phyloP scores from a whole-genome alignment of 1,140 invertebrate genomes.

The Ceratina japonica region DNA sequence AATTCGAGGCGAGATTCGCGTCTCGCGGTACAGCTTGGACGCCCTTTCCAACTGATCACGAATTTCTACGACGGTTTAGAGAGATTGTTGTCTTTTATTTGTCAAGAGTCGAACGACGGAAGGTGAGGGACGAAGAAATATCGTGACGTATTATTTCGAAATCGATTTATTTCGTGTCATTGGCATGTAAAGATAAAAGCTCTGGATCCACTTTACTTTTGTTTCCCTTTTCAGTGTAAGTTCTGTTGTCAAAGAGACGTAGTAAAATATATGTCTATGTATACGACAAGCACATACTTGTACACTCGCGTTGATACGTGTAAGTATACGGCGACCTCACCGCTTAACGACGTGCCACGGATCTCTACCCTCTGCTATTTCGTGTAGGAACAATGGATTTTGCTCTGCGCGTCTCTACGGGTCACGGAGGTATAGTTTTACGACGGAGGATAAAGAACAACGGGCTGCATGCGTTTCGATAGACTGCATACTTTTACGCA shows the following conservation, averaged over 20 bases:
- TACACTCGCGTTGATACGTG: too few species aligned
- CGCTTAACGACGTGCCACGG: not conserved
- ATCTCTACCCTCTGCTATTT: too few species aligned
- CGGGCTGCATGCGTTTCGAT: too few species aligned
- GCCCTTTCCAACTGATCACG: constrained; percentile 53
- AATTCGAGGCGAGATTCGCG: constrained; percentile 27
- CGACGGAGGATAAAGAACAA: too few species aligned
- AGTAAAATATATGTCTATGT: constrained; percentile 39
- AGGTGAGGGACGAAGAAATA: not conserved
- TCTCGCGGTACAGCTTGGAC: constrained; percentile 65
- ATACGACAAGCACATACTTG: not conserved
- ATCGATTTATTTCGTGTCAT: not conserved
- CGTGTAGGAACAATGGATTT: too few species aligned
- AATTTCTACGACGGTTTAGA: too few species aligned
- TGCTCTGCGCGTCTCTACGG: too few species aligned
- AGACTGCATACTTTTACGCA: too few species aligned
- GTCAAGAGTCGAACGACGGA: not conserved
- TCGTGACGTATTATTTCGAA: not conserved
- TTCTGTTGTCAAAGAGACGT: constrained; percentile 25
- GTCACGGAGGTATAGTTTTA: too few species aligned
- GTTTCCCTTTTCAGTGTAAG: constrained; percentile 8
- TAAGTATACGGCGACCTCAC: not conserved
- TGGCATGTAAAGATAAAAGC: too few species aligned
- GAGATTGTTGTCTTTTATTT: too few species aligned
- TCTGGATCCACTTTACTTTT: not conserved